Percentiles rank a stretch among this genome's conserved stretches.
Evolutionary conservation across 2,797 vertebrate genomes (phyloP).

Genomic region (Brachyalestes nurse): DNA sequence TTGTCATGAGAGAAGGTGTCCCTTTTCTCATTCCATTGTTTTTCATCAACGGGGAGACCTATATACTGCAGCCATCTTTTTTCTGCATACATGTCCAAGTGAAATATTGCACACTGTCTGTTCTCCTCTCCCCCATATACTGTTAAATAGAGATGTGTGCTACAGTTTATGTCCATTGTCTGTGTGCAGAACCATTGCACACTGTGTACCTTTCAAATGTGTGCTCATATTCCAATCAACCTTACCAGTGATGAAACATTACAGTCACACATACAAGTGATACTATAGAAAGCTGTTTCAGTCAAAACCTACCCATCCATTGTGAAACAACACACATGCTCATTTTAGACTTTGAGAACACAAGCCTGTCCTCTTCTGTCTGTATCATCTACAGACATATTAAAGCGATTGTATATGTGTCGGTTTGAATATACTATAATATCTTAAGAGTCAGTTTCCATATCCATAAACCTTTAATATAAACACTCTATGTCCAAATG

Average conservation of each 20-base stretch:
- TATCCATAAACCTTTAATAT: too few species aligned
- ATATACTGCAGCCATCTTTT: conserved; percentile 36
- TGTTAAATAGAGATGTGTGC: not conserved
- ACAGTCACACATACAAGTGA: not conserved
- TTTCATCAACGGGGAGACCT: conserved; percentile 38
- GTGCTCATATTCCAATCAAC: too few species aligned
- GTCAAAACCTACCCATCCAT: not conserved
- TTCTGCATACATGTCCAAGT: conserved; percentile 15
- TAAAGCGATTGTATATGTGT: not conserved
- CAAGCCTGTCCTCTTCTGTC: not conserved
- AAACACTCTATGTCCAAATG: not conserved
- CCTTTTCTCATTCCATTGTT: conserved; percentile 40
- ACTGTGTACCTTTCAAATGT: not conserved
- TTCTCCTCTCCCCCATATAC: not conserved
- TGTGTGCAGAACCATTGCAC: not conserved
- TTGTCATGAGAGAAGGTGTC: conserved; percentile 38
- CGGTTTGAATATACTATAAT: not conserved
- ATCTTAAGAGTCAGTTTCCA: not conserved
- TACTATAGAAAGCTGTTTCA: not conserved
- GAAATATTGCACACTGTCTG: not conserved
- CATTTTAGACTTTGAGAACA: not conserved
- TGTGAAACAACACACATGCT: not conserved
- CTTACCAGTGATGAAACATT: not conserved
- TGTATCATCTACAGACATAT: not conserved
- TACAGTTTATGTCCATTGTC: not conserved